Evolutionary conservation across 1,140 invertebrate species (phyloP), one percentile per base, ranked within the genome.

Genomic region (Plodia interpunctella): DNA sequence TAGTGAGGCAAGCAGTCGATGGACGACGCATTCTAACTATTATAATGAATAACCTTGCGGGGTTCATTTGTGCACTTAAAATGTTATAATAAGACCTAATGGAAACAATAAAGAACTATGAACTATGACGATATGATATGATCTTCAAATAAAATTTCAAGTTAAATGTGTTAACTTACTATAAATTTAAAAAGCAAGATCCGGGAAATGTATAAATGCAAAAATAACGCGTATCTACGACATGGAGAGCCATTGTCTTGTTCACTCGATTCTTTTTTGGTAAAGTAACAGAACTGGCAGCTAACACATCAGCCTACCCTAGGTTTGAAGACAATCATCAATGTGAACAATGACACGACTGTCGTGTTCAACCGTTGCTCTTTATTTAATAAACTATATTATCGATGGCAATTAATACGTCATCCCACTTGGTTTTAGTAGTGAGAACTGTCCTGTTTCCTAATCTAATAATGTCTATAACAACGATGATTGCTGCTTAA

Each of bases 1-100:
- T 78, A 79, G 78, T 69, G 75, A 30, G 68, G 78, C 17, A 19
- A 17, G 50, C 2, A 52, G 55, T 63, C 67, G 66, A 73, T 67
- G 55, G 10, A 49, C n/a, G n/a, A n/a, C n/a, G n/a, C n/a, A 13
- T 6, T 59, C 13, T 57, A 15, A 44, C 13, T 44, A 2, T 51
- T 20, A 8, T 51, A 11, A 10, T 20, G 49, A 19, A n/a, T n/a
- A n/a, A n/a, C n/a, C n/a, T n/a, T n/a, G n/a, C n/a, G n/a, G n/a
- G n/a, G n/a, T n/a, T n/a, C n/a, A n/a, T n/a, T n/a, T n/a, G n/a
- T n/a, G n/a, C n/a, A n/a, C n/a, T n/a, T n/a, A n/a, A n/a, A n/a
- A n/a, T n/a, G n/a, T n/a, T n/a, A n/a, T n/a, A n/a, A n/a, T n/a
- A n/a, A n/a, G n/a, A n/a, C n/a, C n/a, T n/a, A n/a, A n/a, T n/a